These are phyloP conservation scores for Silurus glanis DNA, from an alignment of 2,113 vertebrate species.

Conservation along the genomic window DNA sequence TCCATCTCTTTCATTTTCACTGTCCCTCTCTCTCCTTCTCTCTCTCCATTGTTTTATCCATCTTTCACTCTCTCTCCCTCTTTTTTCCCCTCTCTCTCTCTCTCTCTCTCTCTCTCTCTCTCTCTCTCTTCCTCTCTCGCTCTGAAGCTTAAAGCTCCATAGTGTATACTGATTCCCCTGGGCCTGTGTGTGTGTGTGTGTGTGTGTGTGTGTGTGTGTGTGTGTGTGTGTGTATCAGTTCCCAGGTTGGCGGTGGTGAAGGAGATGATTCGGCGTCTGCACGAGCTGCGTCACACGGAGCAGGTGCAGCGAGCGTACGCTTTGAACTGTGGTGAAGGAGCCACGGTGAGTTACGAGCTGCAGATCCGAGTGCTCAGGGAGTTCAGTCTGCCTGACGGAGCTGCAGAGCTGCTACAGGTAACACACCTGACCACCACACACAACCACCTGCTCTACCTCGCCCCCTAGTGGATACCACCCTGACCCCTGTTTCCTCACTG, in stretches of 20 bases:
- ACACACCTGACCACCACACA: neutral
- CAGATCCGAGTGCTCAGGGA: conserved; percentile 94
- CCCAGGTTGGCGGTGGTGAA: conserved; percentile 84
- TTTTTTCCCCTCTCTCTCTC: no score
- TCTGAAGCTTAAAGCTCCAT: neutral
- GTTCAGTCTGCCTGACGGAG: conserved; percentile 89
- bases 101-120: no score
- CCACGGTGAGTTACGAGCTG: conserved; percentile 94
- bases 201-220: neutral
- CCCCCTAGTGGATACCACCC: neutral
- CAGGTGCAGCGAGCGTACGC: conserved; percentile 94
- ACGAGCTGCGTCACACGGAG: conserved; percentile 90
- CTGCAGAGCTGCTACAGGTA: conserved; percentile 95
- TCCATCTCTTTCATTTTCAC: no score
- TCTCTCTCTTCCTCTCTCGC: no score
- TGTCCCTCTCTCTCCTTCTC: no score
- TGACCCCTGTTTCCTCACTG: neutral
- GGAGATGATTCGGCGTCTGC: conserved; percentile 90
- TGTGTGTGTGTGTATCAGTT: conserved; percentile 69
- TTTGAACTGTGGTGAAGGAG: conserved; percentile 93
- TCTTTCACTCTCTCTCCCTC: neutral
- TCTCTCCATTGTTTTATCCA: no score
- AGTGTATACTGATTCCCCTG: neutral
- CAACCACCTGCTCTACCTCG: neutral
- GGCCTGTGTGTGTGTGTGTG: neutral